Conservation (phyloP, 2,113 vertebrate genomes). For the Amazona vittata region DNA sequence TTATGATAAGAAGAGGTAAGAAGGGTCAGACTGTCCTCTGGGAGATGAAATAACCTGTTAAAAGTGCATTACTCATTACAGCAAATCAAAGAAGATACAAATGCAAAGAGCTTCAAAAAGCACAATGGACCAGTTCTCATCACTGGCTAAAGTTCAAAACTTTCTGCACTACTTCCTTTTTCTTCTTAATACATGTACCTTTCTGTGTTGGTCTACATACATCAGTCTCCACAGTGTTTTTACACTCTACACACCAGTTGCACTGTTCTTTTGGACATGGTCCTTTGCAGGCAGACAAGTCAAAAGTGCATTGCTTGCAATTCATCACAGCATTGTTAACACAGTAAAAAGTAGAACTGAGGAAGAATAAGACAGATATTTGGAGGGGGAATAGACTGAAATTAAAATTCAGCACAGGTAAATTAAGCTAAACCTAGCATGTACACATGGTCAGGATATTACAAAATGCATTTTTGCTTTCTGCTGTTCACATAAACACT, state of each 20-base stretch:
- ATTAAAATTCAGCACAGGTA: conserved; percentile 7
- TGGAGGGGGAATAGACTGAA: neutral
- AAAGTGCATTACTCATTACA: neutral
- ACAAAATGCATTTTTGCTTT: neutral
- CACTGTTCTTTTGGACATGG: neutral
- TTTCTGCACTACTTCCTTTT: neutral
- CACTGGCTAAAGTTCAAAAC: neutral
- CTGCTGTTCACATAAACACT: neutral
- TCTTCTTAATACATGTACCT: neutral
- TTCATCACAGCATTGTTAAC: neutral
- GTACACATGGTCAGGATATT: neutral
- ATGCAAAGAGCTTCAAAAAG: neutral
- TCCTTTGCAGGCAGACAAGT: neutral
- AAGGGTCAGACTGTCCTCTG: neutral
- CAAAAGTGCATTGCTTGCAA: neutral
- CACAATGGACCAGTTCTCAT: neutral
- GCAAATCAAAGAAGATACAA: neutral
- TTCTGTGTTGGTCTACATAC: fast-evolving
- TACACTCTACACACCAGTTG: neutral
- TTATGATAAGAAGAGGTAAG: neutral
- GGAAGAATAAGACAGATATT: neutral
- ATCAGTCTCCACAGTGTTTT: neutral
- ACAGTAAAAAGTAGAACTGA: neutral
- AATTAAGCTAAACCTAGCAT: conserved; percentile 7
- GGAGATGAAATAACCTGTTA: conserved; percentile 34